phyloP scores from a whole-genome alignment of 2,888 invertebrate genomes.

The Pycnomerus fuliginosus region DNA sequence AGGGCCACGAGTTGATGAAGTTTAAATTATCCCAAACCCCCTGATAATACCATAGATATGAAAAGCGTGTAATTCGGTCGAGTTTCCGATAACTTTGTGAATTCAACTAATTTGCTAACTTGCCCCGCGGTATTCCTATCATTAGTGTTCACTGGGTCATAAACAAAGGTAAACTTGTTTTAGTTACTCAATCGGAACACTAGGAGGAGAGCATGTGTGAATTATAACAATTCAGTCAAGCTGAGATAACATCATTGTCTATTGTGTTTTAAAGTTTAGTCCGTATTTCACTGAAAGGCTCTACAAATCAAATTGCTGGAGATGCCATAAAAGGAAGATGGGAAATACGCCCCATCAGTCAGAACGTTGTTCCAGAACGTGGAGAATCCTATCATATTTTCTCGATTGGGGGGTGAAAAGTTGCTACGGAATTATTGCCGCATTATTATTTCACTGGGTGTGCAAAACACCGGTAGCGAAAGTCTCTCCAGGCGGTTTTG shows the following conservation, averaged over 20 bases:
- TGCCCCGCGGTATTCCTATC: conserved; percentile 13
- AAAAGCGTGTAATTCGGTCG: conserved; percentile 16
- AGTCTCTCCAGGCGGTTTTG: too few species aligned
- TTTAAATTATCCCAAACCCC: conserved; percentile 12
- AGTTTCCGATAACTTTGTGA: conserved; percentile 18
- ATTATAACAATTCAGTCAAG: too few species aligned
- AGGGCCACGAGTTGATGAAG: conserved; percentile 12
- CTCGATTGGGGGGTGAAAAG: too few species aligned
- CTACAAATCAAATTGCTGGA: conserved; percentile 7
- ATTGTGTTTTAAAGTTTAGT: conserved; percentile 9
- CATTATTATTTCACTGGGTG: too few species aligned
- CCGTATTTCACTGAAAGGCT: conserved; percentile 3
- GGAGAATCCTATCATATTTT: too few species aligned
- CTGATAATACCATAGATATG: conserved; percentile 8
- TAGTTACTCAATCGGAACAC: too few species aligned
- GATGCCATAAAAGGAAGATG: conserved; percentile 2
- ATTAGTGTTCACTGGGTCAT: conserved; percentile 21
- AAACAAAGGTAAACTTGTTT: conserved; percentile 24
- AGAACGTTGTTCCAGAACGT: too few species aligned
- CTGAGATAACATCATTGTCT: conserved; percentile 3
- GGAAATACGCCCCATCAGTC: too few species aligned
- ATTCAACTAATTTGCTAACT: conserved; percentile 17
- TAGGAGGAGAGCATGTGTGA: conserved; percentile 10
- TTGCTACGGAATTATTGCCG: too few species aligned
- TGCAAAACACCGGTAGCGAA: too few species aligned